Evolutionary conservation across 2,888 invertebrate species (phyloP).

Genomic region (Phyllotreta cruciferae): DNA sequence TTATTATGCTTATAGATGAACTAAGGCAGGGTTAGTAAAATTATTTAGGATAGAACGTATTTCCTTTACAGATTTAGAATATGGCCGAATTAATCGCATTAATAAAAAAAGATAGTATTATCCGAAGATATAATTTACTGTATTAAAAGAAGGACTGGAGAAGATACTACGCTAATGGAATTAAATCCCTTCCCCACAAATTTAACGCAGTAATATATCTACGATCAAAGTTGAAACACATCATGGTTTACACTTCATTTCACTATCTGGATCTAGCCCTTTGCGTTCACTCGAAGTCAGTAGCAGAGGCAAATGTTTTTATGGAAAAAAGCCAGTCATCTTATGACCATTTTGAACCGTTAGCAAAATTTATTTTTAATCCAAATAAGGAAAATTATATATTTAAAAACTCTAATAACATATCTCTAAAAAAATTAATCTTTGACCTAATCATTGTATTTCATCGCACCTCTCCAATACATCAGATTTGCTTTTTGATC

Average conservation of each 20-base stretch:
- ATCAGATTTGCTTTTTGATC: too few species aligned
- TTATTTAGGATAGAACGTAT: neutral
- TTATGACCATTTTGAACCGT: too few species aligned
- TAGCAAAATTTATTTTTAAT: too few species aligned
- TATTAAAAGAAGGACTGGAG: conserved; percentile 3
- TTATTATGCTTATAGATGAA: too few species aligned
- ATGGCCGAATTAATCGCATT: conserved; percentile 1
- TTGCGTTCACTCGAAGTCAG: conserved; percentile 11
- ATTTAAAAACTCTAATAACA: neutral
- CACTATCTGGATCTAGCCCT: conserved; percentile 46
- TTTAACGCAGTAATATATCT: conserved; percentile 48
- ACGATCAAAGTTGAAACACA: conserved; percentile 50
- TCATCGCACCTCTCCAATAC: too few species aligned
- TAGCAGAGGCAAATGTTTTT: neutral
- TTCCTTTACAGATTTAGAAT: neutral
- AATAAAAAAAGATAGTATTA: conserved; percentile 5
- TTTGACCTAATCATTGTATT: too few species aligned
- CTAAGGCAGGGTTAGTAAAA: too few species aligned
- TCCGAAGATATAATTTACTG: conserved; percentile 1
- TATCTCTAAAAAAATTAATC: neutral
- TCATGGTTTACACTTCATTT: conserved; percentile 55
- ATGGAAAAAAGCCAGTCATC: too few species aligned
- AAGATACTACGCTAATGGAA: conserved; percentile 35
- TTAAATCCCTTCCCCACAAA: conserved; percentile 46
- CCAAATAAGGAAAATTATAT: too few species aligned